A percentile compares a stretch with the other conserved stretches of the same genome.
phyloP scores from a whole-genome alignment of 2,113 vertebrate genomes.

The Miniopterus natalensis region DNA sequence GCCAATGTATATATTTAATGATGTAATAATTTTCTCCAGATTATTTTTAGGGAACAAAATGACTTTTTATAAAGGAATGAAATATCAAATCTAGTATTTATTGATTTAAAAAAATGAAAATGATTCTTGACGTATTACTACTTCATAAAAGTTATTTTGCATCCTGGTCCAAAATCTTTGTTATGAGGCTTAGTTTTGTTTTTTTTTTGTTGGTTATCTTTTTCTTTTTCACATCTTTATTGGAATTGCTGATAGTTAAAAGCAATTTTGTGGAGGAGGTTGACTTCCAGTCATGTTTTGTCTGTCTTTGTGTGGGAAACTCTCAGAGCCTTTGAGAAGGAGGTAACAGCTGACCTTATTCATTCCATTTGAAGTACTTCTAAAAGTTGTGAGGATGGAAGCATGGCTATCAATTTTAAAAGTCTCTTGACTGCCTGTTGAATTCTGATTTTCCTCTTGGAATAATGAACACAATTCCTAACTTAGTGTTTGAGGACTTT shows the following conservation, averaged over 20 bases:
- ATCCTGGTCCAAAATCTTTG: background rate
- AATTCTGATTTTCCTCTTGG: background rate
- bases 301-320: background rate
- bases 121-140: background rate
- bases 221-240: background rate
- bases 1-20: background rate
- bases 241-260: background rate
- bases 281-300: background rate
- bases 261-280: background rate
- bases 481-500: conserved; percentile 5
- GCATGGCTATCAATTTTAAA: background rate
- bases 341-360: background rate
- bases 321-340: background rate
- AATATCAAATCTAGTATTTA: background rate
- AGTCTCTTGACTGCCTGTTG: background rate
- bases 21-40: background rate
- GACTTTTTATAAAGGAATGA: background rate
- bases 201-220: background rate
- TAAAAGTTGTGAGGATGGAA: background rate
- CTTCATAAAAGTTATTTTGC: background rate
- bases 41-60: background rate
- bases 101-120: background rate
- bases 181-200: background rate
- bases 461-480: background rate
- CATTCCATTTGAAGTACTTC: background rate